Evolutionary conservation across 2,113 vertebrate species (phyloP).

Genomic region (Maccullochella peelii): DNA sequence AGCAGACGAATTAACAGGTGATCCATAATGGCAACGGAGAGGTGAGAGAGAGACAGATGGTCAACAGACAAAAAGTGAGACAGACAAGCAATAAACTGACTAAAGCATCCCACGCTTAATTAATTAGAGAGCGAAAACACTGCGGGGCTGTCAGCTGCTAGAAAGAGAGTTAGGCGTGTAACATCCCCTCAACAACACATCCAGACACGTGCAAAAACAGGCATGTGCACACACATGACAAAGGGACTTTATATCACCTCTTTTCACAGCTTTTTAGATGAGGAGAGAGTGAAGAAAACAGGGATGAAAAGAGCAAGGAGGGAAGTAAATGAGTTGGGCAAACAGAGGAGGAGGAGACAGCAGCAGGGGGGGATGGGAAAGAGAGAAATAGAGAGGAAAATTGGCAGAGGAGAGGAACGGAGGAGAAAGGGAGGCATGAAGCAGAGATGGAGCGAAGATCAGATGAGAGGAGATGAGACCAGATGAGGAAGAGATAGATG

Average conservation of each 20-base stretch:
- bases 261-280: slow-evolving; percentile 37
- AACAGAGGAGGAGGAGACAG: slow-evolving; percentile 1
- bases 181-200: slow-evolving; percentile 43
- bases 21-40: background rate
- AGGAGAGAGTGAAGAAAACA: slow-evolving; percentile 31
- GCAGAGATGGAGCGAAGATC: slow-evolving; percentile 41
- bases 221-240: slow-evolving; percentile 28
- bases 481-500: slow-evolving; percentile 65
- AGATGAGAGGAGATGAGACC: slow-evolving; percentile 52
- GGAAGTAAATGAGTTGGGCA: slow-evolving; percentile 44
- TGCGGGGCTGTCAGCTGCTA: slow-evolving; percentile 50
- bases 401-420: background rate
- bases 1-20: slow-evolving; percentile 21
- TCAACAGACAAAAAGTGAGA: slow-evolving; percentile 47
- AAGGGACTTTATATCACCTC: slow-evolving; percentile 39
- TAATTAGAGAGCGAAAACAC: slow-evolving; percentile 73
- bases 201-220: slow-evolving; percentile 31
- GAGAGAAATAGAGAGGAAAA: background rate
- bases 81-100: slow-evolving; percentile 55
- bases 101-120: slow-evolving; percentile 69
- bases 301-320: slow-evolving; percentile 32
- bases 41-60: slow-evolving; percentile 42
- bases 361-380: background rate
- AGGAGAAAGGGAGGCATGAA: background rate
- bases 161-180: slow-evolving; percentile 56